Base-by-base conservation (phyloP, 2,113 vertebrate genomes). In the Amphiprion ocellaris region DNA sequence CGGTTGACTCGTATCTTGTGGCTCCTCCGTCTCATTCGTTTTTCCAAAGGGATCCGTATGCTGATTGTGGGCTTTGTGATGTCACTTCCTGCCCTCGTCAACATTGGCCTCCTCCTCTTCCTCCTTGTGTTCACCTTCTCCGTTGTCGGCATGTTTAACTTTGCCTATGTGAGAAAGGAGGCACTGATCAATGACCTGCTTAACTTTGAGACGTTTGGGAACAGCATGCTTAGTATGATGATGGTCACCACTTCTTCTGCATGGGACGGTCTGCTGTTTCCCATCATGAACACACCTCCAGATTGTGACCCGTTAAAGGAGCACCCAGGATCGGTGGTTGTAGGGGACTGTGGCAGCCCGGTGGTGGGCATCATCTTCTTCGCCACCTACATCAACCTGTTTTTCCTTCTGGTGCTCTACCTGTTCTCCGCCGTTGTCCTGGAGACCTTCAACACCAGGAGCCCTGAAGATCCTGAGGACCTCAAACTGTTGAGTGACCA, bases 51-150 rank as follows among this genome's bases (percentile, higher is more conserved):
- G 56, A 96, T 97, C 87, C 92, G 96, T 49, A 98, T 94, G 0
- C 93, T 99, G 28, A 92, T 98, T 41, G 95, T 97, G 0, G 96
- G 96, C 19, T 93, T 99, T 49, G 95, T 97, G 96, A 97, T 96
- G 96, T 99, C 97, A 2, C 94, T 98, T 84, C 98, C 98, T 0
- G 98, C 97, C 59, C 94, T 99, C 19, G 96, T 98, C 91, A 98
- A 99, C 92, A 98, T 99, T 0, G 95, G 96, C 30, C 94, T 97
- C 4, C 94, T 99, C 3, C 95, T 97, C 33, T 96, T 97, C 90
- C 84, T 99, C 0, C 93, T 98, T 73, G 96, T 96, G 95, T 97
- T 97, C 74, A 97, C 97, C 50, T 99, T 96, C 88, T 97, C 97
- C 66, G 95, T 97, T 83, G 96, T 99, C 0, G 97, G 97, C 61